Evolutionary conservation across 2,113 vertebrate species (phyloP).

Genomic region (Anarhynchus alexandrinus): DNA sequence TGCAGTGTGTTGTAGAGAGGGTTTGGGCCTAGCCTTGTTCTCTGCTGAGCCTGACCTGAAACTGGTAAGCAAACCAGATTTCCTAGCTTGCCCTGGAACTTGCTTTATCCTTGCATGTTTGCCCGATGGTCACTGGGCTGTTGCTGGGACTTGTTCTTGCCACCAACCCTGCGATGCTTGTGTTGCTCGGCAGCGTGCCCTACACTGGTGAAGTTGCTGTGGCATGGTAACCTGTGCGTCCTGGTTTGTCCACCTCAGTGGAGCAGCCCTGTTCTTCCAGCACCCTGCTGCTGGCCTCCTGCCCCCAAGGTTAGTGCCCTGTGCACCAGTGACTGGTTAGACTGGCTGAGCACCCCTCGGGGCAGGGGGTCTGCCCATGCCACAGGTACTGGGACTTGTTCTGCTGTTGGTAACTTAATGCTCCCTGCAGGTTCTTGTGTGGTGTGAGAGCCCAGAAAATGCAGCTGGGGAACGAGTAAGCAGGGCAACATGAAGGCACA

Average conservation of each 20-base stretch:
- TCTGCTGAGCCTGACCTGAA: background rate
- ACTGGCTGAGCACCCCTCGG: background rate
- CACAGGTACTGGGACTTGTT: background rate
- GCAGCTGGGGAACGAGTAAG: background rate
- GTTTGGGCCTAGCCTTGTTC: background rate
- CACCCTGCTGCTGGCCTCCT: background rate
- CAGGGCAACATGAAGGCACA: background rate
- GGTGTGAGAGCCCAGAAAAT: background rate
- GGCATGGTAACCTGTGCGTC: background rate
- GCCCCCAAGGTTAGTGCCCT: background rate
- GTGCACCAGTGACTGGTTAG: no score
- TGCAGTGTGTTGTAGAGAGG: background rate
- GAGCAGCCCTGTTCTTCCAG: background rate
- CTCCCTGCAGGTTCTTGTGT: fast-evolving
- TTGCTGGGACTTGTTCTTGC: background rate
- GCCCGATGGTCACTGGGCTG: background rate
- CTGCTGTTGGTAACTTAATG: background rate
- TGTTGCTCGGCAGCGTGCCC: background rate
- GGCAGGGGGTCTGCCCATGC: background rate
- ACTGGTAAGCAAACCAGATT: background rate
- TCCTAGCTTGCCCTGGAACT: background rate
- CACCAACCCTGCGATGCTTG: no score
- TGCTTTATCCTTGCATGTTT: background rate
- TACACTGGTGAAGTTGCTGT: background rate
- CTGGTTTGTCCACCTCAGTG: background rate